Conservation (phyloP, 2,797 vertebrate species). For the Platyrinchus mystaceus region DNA sequence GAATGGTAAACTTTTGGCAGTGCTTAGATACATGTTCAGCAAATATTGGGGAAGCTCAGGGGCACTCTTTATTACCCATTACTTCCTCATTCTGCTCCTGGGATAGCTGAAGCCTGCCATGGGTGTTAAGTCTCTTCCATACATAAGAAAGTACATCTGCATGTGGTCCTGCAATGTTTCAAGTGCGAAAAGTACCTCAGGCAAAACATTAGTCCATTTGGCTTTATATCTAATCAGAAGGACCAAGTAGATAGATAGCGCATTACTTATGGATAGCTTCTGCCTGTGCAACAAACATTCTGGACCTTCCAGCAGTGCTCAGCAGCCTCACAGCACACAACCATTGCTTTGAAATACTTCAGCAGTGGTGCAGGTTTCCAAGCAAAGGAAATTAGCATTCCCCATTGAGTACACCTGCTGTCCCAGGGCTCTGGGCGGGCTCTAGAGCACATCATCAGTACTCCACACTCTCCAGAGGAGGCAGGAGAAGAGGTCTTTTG, state of each 20-base stretch:
- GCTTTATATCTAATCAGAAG: neutral
- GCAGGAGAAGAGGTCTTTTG: neutral
- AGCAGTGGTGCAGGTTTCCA: neutral
- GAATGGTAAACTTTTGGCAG: neutral
- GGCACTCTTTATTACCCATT: neutral
- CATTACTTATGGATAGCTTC: neutral
- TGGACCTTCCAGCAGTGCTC: neutral
- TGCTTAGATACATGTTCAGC: neutral
- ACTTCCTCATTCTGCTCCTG: neutral
- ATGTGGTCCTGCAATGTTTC: neutral
- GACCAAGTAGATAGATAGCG: neutral
- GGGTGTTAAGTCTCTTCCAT: neutral
- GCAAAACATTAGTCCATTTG: neutral
- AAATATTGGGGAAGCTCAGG: neutral
- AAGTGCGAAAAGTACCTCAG: neutral
- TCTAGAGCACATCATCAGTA: neutral
- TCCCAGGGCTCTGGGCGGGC: neutral
- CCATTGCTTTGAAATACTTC: neutral
- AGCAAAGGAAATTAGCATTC: neutral
- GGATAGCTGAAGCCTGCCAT: neutral
- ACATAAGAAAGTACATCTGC: neutral
- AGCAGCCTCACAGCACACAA: neutral
- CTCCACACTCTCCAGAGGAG: neutral
- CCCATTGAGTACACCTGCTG: accelerated
- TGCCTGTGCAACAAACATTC: neutral